These are phyloP conservation scores for Microtus ochrogaster DNA, from an alignment of 2,113 vertebrate species.

Conservation along the genomic window DNA sequence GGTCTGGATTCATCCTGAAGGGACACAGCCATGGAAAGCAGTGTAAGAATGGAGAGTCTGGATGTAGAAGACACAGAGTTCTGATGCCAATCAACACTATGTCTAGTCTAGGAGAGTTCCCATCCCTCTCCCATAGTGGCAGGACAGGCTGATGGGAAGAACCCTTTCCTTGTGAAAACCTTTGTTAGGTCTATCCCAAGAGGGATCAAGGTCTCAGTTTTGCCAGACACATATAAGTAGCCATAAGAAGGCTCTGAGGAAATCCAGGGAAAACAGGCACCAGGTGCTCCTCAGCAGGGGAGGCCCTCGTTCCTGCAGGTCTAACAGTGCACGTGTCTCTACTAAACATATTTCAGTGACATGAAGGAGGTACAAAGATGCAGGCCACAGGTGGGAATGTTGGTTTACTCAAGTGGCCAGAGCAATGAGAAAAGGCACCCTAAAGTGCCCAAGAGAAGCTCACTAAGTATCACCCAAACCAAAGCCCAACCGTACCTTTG, in stretches of 20 bases:
- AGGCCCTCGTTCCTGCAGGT: neutral
- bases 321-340: rapidly evolving
- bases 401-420: neutral
- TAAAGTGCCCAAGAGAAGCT: neutral
- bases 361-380: neutral
- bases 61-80: neutral
- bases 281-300: too few relatives aligned
- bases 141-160: neutral
- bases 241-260: neutral
- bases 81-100: neutral
- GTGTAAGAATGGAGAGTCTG: neutral
- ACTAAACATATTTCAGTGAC: neutral
- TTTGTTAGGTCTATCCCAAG: neutral
- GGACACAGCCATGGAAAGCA: neutral
- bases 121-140: neutral
- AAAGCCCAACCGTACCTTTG: conserved; percentile 87
- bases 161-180: neutral
- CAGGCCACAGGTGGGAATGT: neutral
- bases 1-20: neutral
- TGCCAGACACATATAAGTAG: neutral
- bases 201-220: neutral
- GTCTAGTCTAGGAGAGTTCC: neutral
- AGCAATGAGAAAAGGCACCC: neutral
- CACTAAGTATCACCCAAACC: rapidly evolving
- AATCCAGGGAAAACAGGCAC: too few relatives aligned